Percentiles rank a stretch among this genome's conserved stretches.
phyloP scores from a whole-genome alignment of 37 sponge, comb jelly and placozoan species.

The Bolinopsis microptera region DNA sequence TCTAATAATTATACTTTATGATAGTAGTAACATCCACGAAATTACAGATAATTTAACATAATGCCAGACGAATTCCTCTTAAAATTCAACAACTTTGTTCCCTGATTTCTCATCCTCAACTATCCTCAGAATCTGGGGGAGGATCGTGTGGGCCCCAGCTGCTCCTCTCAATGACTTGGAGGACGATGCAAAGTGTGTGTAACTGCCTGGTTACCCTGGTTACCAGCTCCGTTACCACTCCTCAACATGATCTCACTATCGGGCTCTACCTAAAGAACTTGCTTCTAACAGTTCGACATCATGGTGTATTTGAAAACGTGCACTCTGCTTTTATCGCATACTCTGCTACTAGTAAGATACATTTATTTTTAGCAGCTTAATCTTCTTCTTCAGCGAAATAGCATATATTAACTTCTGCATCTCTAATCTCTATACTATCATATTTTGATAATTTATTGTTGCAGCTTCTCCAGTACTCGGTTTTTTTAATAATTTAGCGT shows the following conservation, averaged over 20 bases:
- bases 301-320: conserved; percentile 47
- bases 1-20: neutral
- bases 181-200: conserved; percentile 34
- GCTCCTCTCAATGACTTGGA: conserved; percentile 22
- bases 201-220: conserved; percentile 39
- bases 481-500: no score
- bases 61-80: no score
- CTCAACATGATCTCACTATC: neutral
- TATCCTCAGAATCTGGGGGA: neutral
- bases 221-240: neutral
- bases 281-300: conserved; percentile 43
- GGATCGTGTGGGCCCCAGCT: conserved; percentile 21
- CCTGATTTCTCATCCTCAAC: no score
- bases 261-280: neutral
- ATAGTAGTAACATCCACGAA: neutral
- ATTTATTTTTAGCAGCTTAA: no score
- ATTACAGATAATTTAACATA: no score
- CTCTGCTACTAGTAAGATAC: neutral
- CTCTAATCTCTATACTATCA: no score
- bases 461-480: no score
- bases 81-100: no score
- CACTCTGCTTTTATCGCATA: conserved; percentile 15
- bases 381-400: no score
- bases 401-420: no score
- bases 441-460: no score